Conservation (phyloP, 2,888 invertebrate species). For the Rhagium mordax region DNA sequence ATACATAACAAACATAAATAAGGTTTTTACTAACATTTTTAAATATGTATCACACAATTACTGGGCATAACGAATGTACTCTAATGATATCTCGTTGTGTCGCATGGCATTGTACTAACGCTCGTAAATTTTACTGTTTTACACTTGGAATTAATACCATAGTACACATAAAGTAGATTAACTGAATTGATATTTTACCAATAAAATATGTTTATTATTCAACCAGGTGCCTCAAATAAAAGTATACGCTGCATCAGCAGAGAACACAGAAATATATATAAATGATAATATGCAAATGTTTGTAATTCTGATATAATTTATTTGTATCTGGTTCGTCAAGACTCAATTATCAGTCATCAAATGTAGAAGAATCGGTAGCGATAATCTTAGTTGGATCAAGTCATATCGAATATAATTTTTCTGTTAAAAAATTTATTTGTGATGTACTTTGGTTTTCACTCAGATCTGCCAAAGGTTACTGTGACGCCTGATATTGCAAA, state of each 20-base stretch:
- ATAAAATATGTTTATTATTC: background rate
- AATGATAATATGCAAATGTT: too few relatives aligned
- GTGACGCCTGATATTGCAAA: too few relatives aligned
- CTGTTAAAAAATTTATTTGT: too few relatives aligned
- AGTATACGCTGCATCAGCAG: background rate
- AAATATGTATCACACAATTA: conserved; percentile 15
- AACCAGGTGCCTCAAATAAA: background rate
- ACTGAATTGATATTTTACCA: conserved; percentile 6
- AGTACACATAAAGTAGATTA: conserved; percentile 12
- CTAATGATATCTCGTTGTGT: conserved; percentile 19
- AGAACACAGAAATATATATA: too few relatives aligned
- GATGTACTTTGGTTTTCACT: too few relatives aligned
- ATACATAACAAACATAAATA: background rate
- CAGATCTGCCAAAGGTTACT: too few relatives aligned
- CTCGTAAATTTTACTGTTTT: conserved; percentile 20
- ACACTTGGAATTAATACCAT: conserved; percentile 1
- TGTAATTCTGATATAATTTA: too few relatives aligned
- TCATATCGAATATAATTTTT: too few relatives aligned
- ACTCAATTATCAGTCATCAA: too few relatives aligned
- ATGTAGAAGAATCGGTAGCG: too few relatives aligned
- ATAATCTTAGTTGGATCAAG: too few relatives aligned
- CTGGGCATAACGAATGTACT: conserved; percentile 9
- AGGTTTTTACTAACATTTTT: conserved; percentile 6
- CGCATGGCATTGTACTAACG: conserved; percentile 1
- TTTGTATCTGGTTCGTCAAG: too few relatives aligned